phyloP scores from a whole-genome alignment of 2,888 invertebrate species.

The Flexamia atlantica region DNA sequence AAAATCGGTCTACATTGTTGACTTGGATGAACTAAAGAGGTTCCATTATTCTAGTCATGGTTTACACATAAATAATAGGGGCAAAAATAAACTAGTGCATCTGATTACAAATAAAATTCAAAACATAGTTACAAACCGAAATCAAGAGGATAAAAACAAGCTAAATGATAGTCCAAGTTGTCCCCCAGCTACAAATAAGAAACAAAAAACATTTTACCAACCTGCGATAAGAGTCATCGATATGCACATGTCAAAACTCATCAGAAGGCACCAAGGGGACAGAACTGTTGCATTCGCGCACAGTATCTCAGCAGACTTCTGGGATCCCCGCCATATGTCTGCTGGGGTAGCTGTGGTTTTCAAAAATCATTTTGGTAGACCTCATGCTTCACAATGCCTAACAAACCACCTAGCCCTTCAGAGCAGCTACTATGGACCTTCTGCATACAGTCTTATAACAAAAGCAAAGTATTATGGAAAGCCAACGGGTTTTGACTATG shows the following conservation, averaged over 20 bases:
- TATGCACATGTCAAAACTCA: neutral
- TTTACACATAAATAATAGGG: neutral
- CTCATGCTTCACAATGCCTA: constrained; percentile 5
- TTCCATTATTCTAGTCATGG: neutral
- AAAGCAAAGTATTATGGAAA: too few species aligned
- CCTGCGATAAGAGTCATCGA: neutral
- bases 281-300: neutral
- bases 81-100: neutral
- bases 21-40: neutral
- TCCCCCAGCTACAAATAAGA: too few species aligned
- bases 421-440: too few species aligned
- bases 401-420: too few species aligned
- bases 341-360: constrained; percentile 31
- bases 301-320: constrained; percentile 4
- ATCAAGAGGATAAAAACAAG: neutral
- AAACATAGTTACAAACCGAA: neutral
- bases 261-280: neutral
- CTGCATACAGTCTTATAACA: too few species aligned
- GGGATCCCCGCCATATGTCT: constrained; percentile 12
- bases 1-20: neutral
- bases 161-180: neutral
- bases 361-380: neutral
- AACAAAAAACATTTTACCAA: too few species aligned
- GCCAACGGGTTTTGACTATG: too few species aligned
- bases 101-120: neutral